Base-by-base conservation (phyloP, 2,113 vertebrate genomes). In the Myotis brandtii region DNA sequence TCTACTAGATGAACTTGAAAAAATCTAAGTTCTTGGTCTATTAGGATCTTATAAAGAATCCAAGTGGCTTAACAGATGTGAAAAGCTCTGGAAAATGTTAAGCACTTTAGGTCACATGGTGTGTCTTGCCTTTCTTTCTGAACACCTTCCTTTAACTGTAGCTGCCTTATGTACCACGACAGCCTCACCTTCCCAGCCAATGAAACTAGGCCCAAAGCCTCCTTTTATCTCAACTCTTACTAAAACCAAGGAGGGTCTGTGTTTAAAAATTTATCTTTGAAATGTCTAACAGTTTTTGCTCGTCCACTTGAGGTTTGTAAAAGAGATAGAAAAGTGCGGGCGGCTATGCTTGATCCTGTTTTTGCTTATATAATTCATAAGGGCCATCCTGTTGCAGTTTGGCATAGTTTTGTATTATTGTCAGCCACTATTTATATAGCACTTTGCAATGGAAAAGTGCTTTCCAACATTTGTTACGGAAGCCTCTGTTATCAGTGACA, bases 341-440 rank as follows among this genome's bases (percentile, higher is more conserved):
- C 81, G 56, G 52, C 30, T 76, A 7, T 52, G 3, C 50, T 79
- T 56, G 18, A 75, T 59, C 32, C 10, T 37, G n/a, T 14, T 56
- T 96, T 92, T 95, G 76, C 52, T 76, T 88, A 70, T 56, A 86
- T 95, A 93, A 94, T 92, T 96, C 69, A 75, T 80, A 18, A 95
- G 59, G 27, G 11, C 30, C 32, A 30, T 81, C 27, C 21, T 34
- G 43, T 67, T 76, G 81, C 30, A 43, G 25, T 46, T 80, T 95
- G 90, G 82, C 85, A 69, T 73, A 46, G n/a, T 91, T 95, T 40
- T 80, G 32, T 34, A 81, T 80, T 84, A 32, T 75, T 72, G 23
- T 84, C 77, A 69, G 66, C 54, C 30, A n/a, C 20, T 77, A 77
- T 34, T 94, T 91, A 94, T 30, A 50, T 25, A 76, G 91, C 75